Base-by-base conservation (phyloP, 2,888 invertebrate genomes). In the Drosophila kuntzei region DNA sequence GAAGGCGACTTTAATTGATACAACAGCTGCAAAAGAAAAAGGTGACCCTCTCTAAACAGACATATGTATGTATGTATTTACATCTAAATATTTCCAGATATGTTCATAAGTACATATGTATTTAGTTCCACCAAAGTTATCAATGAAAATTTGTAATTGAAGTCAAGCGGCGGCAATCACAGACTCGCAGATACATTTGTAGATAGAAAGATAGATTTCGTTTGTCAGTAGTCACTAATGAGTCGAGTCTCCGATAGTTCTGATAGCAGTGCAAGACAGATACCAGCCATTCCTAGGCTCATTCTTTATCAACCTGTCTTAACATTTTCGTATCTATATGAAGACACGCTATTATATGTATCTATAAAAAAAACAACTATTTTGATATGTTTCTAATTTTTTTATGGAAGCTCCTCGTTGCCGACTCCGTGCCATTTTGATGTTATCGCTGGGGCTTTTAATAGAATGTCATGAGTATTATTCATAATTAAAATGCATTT, bases 401-500 rank as follows among this genome's bases (percentile, higher is more conserved):
- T 54, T 46, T 34, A 44, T 44, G 25, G 22, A 44, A 34, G 54
- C 29, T 32, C 7, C 22, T 41, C n/a, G 32, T 12, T 37, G 51
- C 27, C 9, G 49, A 34, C 32, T 47, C 27, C 11, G 41, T 41
- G 41, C 25, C 6, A 25, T 25, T 25, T 25, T 25, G 22, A 55
- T 58, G 14, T 43, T 64, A 58, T 65, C 62, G 44, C 50, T 22
- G 34, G 34, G 65, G 29, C 50, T 61, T 67, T 69, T 64, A 70
- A 78, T 79, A 60, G 79, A 69, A 72, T 71, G 55, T 60, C 66
- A 60, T 66, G 61, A 34, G 59, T 62, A 76, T 75, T 85, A 82
- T 82, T 66, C 86, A 88, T 65, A 88, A 88, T 82, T 79, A 82
- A 72, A 65, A 67, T 76, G 55, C 80, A 79, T 62, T 74, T 74